Conservation (phyloP, 2,888 invertebrate genomes). For the Rhyacophila evoluta region DNA sequence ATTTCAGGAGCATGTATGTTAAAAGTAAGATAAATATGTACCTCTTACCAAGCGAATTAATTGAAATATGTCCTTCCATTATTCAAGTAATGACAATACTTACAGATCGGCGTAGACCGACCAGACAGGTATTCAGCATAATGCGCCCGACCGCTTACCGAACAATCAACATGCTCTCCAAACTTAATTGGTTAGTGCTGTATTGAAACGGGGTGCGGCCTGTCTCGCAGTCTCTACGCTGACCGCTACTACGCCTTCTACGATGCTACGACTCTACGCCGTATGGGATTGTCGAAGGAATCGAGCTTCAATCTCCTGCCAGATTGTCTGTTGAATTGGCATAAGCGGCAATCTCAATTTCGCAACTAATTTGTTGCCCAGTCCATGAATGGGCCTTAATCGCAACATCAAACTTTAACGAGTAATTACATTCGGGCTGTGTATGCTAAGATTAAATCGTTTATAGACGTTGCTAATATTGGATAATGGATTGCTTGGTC, state of each 20-base stretch:
- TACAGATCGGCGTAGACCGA: background rate
- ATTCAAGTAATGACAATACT: background rate
- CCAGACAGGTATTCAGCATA: conserved; percentile 44
- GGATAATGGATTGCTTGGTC: background rate
- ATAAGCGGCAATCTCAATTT: conserved; percentile 5
- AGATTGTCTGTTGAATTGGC: background rate
- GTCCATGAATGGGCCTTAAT: background rate
- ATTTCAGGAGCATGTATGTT: too few relatives aligned
- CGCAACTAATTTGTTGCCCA: background rate
- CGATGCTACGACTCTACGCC: background rate
- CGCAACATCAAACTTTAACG: background rate
- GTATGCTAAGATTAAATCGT: background rate
- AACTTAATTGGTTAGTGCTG: conserved; percentile 49
- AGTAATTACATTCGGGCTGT: background rate
- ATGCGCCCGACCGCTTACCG: conserved; percentile 49
- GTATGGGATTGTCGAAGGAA: background rate
- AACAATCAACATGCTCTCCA: conserved; percentile 50
- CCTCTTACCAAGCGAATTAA: too few relatives aligned
- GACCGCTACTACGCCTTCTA: conserved; percentile 1
- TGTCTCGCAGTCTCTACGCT: background rate
- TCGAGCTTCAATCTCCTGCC: background rate
- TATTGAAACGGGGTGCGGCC: conserved; percentile 26
- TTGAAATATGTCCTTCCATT: too few relatives aligned
- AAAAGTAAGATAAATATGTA: too few relatives aligned
- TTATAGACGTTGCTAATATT: background rate